A percentile compares a stretch with the other conserved stretches of the same genome.
Evolutionary conservation across 92 coral and sea anemone genomes (phyloP).

Genomic region (Pocillopora grandis): DNA sequence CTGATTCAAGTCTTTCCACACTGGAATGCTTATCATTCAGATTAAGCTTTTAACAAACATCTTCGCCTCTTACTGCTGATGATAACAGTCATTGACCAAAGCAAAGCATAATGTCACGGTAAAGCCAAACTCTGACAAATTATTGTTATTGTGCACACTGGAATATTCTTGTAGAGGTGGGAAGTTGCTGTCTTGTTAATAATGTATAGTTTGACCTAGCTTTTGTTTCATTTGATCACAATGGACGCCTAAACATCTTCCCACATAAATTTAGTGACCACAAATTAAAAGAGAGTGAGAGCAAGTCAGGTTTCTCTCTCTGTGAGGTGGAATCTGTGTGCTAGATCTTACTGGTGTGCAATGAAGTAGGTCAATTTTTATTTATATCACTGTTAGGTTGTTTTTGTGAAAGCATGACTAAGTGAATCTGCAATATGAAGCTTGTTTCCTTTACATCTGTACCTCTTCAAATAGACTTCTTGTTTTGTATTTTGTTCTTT

Average conservation of each 20-base stretch:
- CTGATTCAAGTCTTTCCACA: not conserved
- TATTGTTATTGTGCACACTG: not conserved
- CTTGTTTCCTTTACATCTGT: too few species aligned
- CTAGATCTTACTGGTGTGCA: too few species aligned
- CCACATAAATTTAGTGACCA: not conserved
- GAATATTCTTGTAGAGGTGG: not conserved
- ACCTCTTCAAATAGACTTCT: too few species aligned
- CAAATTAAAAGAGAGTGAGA: not conserved
- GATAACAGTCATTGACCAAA: not conserved
- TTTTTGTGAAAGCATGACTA: too few species aligned
- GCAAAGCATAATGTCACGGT: not conserved
- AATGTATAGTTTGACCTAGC: not conserved
- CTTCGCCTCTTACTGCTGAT: not conserved
- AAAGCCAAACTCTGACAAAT: not conserved
- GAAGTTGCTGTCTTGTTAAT: not conserved
- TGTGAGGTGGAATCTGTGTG: too few species aligned
- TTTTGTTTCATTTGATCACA: slow-evolving; percentile 4
- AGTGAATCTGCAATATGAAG: too few species aligned
- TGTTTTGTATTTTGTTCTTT: too few species aligned
- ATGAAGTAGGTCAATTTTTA: too few species aligned
- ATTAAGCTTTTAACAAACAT: not conserved
- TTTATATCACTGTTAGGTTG: too few species aligned
- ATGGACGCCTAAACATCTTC: not conserved
- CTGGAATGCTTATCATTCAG: slow-evolving; percentile 8
- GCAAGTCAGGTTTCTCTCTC: not conserved